Conservation (phyloP, 2,888 invertebrate genomes). For the Zonitis immaculata region DNA sequence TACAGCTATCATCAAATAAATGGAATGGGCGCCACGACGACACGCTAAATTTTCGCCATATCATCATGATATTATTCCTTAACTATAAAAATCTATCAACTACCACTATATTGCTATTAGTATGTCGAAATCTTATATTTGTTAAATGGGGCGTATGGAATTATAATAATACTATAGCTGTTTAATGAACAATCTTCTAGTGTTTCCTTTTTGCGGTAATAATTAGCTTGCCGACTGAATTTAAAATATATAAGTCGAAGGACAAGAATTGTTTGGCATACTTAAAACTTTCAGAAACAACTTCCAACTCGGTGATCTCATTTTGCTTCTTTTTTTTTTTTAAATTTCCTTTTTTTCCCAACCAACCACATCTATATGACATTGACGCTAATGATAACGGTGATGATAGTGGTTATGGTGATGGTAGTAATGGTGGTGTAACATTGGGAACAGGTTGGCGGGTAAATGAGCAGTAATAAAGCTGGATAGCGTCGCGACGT, state of each 20-base stretch:
- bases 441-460: constrained; percentile 39
- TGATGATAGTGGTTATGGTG: background rate
- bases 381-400: background rate
- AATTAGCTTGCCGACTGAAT: constrained; percentile 11
- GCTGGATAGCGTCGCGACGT: constrained; percentile 36
- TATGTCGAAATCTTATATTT: background rate
- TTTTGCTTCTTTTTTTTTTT: background rate
- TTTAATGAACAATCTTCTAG: background rate
- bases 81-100: background rate
- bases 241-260: constrained; percentile 14
- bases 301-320: background rate
- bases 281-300: background rate
- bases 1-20: background rate
- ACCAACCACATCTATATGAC: background rate
- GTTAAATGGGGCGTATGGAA: no score
- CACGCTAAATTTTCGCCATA: background rate
- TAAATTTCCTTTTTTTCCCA: background rate
- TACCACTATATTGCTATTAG: no score
- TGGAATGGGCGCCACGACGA: background rate
- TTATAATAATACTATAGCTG: background rate
- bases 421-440: constrained; percentile 1
- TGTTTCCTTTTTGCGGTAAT: background rate
- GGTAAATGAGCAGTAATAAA: constrained; percentile 45
- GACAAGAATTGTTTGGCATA: constrained; percentile 7
- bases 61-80: background rate